Conservation (phyloP, 2,888 invertebrate genomes). For the Temnothorax rugatulus region DNA sequence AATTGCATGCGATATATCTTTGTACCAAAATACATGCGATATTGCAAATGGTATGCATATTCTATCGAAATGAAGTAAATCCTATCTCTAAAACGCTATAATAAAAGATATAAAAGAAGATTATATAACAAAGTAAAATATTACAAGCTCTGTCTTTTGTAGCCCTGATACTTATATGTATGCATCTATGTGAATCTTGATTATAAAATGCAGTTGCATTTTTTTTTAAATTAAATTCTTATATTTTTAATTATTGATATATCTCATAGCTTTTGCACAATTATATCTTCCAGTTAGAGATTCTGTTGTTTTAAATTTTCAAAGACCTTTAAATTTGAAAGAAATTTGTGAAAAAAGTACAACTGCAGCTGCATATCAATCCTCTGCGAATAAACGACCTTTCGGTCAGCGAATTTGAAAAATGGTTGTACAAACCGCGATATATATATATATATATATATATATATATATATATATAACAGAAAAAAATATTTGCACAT, state of each 20-base stretch:
- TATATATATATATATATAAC: no score
- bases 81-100: not conserved
- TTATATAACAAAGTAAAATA: not conserved
- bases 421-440: not conserved
- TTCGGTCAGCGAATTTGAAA: constrained; percentile 29
- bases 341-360: not conserved
- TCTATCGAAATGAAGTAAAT: not conserved
- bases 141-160: not conserved
- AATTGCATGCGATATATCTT: not conserved
- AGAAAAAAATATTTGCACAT: not conserved
- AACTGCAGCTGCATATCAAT: not conserved
- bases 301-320: constrained; percentile 5
- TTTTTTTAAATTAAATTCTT: not conserved
- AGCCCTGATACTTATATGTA: not conserved
- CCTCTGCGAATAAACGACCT: constrained; percentile 4
- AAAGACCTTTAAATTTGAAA: constrained; percentile 4
- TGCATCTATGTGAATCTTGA: not conserved
- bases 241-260: constrained; percentile 4
- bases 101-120: not conserved
- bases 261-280: not conserved
- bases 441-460: no score
- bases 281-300: not conserved
- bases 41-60: not conserved
- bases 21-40: constrained; percentile 9
- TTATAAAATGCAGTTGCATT: not conserved